These are phyloP conservation scores for Calameuta pallipes DNA, from an alignment of 2,888 invertebrate genomes.

Conservation along the genomic window DNA sequence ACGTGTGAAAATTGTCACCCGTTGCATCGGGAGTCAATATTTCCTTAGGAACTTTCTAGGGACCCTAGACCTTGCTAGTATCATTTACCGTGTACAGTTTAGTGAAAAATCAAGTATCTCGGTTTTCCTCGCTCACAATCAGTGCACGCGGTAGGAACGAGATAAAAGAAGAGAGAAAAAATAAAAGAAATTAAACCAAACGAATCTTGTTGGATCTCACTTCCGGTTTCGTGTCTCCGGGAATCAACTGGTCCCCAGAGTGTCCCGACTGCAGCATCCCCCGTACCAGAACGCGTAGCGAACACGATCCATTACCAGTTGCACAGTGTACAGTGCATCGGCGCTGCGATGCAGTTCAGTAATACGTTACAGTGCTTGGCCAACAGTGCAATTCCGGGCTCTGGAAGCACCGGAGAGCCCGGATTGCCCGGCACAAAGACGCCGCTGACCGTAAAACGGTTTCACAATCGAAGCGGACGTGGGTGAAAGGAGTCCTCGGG, in stretches of 20 bases:
- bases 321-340: not conserved
- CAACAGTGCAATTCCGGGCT: not conserved
- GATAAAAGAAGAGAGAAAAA: not conserved
- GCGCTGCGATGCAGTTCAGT: not conserved
- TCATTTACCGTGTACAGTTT: not conserved
- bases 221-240: not conserved
- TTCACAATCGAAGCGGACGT: constrained; percentile 39
- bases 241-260: not conserved
- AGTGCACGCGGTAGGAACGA: not conserved
- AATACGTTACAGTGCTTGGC: not conserved
- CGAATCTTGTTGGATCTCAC: not conserved
- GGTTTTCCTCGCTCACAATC: not conserved
- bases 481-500: constrained; percentile 1
- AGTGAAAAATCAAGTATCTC: too few species aligned
- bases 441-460: constrained; percentile 27
- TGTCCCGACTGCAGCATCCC: not conserved
- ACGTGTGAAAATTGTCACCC: not conserved
- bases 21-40: not conserved
- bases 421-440: constrained; percentile 7
- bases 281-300: not conserved
- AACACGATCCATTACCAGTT: not conserved
- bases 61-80: not conserved
- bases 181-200: not conserved
- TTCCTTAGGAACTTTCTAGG: not conserved
- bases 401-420: not conserved